Base-by-base conservation (phyloP, 2,888 invertebrate genomes). In the Cheiracanthium punctorium region DNA sequence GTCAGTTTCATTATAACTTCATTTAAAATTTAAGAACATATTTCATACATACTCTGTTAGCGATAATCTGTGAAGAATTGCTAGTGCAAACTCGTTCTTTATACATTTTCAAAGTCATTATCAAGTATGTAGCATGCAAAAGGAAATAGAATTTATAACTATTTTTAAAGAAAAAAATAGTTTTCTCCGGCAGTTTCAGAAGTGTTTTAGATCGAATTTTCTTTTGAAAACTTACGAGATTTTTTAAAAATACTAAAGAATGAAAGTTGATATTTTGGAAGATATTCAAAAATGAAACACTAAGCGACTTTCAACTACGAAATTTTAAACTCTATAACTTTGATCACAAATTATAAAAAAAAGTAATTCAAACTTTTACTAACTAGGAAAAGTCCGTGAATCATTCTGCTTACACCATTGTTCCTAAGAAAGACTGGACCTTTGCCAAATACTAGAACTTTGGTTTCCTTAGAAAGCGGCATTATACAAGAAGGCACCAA, bases 321-420 rank as follows among this genome's bases (percentile, higher is more conserved):
- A 71, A n/a, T 43, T 41, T 20, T 41, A n/a, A 32, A 72, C 43
- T 48, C 32, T 24, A 29, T 17, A 32, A 72, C 69, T 77, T 82
- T 82, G 76, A 82, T 82, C 77, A 76, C 65, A 43, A 64, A 76
- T 82, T 77, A 76, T 72, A 43, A 72, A 82, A 82, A 70, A 75
- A 70, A 75, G 24, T 24, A 7, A 7, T 58, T 48, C 67, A 75
- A 81, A 81, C 64, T 58, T 58, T 58, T 74, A 48, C 28, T 37
- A 64, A 30, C 75, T 10, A 80, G 64, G 12, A 17, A 20, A 41
- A 43, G 43, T 29, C 28, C 43, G 73, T 52, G 74, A 74, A 74
- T 73, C 69, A 74, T 74, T 81, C 74, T 33, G 20, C 20, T 65
- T 52, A 37, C 33, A 69, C 33, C 69, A 82, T 75, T 82, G 82